phyloP scores from a whole-genome alignment of 2,113 vertebrate species.

The Hemiscyllium ocellatum region DNA sequence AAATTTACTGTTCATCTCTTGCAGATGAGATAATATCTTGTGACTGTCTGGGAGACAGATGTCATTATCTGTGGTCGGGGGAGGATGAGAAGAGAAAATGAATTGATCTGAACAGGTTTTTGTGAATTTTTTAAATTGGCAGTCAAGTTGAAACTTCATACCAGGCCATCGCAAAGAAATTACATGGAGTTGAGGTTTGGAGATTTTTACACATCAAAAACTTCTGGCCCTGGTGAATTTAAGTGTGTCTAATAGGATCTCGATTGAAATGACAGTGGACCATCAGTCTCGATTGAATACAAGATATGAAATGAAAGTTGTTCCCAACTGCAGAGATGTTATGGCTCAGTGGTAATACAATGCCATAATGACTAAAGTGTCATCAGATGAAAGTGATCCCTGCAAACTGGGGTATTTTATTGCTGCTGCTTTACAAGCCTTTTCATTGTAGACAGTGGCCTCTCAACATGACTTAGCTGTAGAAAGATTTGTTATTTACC shows the following conservation, averaged over 20 bases:
- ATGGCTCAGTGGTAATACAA: not conserved
- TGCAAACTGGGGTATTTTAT: not conserved
- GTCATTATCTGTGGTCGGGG: not conserved
- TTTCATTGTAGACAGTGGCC: not conserved
- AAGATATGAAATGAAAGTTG: not conserved
- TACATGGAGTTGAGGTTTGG: not conserved
- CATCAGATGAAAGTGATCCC: not conserved
- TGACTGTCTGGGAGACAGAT: not conserved
- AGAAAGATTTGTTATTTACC: not conserved
- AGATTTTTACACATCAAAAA: not conserved
- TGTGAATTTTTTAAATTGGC: no score
- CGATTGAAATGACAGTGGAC: not conserved
- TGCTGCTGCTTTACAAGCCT: not conserved
- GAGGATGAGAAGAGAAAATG: no score
- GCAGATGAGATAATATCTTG: not conserved
- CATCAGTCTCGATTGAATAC: not conserved
- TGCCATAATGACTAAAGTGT: not conserved
- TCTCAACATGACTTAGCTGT: not conserved
- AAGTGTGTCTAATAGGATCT: not conserved
- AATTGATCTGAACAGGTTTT: no score
- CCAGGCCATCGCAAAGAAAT: no score
- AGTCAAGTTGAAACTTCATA: no score
- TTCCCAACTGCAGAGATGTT: not conserved
- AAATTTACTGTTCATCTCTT: not conserved
- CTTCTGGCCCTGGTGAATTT: slow-evolving; percentile 9